phyloP scores from a whole-genome alignment of 2,113 vertebrate species.

The Thinocorus orbignyianus region DNA sequence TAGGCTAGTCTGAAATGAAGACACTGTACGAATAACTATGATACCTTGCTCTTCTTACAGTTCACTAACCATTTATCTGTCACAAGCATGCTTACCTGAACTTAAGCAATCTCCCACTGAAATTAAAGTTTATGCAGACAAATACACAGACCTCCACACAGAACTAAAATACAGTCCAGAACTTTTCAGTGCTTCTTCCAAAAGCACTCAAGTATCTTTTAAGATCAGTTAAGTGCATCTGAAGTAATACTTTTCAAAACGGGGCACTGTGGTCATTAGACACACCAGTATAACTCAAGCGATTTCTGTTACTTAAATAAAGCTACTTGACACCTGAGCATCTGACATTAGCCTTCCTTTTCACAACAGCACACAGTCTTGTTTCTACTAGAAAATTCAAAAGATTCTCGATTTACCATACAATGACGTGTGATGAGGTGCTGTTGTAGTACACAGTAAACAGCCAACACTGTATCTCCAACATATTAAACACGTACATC shows the following conservation, averaged over 20 bases:
- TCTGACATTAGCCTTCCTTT: neutral
- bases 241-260: neutral
- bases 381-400: neutral
- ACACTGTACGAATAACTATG: neutral
- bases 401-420: neutral
- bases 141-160: neutral
- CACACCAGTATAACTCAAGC: neutral
- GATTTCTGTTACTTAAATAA: neutral
- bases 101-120: neutral
- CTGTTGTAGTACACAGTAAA: neutral
- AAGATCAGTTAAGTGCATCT: neutral
- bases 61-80: neutral
- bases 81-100: neutral
- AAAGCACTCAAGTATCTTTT: neutral
- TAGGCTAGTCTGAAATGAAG: neutral
- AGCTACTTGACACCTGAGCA: neutral
- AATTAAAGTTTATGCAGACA: neutral
- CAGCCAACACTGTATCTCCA: neutral
- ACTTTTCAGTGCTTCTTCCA: neutral
- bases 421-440: rapidly evolving
- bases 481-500: neutral
- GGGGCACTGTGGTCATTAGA: neutral
- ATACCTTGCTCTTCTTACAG: neutral
- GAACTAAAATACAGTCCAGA: neutral
- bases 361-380: neutral